A percentile compares a stretch with the other conserved stretches of the same genome.
Conservation (phyloP, 2,797 vertebrate genomes). For the Chelonia mydas region DNA sequence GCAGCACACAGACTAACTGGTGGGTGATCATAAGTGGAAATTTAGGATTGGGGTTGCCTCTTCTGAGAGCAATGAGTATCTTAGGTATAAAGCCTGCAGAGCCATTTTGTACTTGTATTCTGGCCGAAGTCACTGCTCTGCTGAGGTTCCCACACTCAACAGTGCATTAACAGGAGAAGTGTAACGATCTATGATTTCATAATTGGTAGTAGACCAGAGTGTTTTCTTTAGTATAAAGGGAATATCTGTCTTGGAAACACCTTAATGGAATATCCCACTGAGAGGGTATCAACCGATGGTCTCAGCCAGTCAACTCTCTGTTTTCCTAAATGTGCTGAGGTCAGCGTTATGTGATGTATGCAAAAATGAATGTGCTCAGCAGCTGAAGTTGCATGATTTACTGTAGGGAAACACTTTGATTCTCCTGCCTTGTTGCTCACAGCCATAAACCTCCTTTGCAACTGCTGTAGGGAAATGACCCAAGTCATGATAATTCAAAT, state of each 20-base stretch:
- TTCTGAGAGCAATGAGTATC: neutral
- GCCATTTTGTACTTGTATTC: neutral
- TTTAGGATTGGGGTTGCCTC: neutral
- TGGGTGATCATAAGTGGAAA: neutral
- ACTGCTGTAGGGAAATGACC: neutral
- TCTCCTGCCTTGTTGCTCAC: neutral
- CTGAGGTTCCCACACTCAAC: neutral
- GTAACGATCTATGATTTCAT: neutral
- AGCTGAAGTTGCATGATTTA: neutral
- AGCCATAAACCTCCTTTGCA: neutral
- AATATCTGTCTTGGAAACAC: neutral
- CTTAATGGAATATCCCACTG: neutral
- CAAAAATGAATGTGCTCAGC: neutral
- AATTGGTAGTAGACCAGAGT: neutral
- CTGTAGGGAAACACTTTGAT: accelerated
- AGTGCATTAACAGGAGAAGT: neutral
- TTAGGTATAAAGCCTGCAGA: neutral
- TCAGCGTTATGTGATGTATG: neutral
- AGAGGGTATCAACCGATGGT: neutral
- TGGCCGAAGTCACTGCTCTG: neutral
- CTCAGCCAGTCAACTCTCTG: accelerated
- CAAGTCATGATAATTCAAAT: neutral
- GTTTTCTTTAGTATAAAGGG: neutral
- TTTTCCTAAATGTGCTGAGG: neutral
- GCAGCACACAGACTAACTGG: neutral